Evolutionary conservation across 2,888 invertebrate genomes (phyloP).

Genomic region (Chrysolina oricalcia): DNA sequence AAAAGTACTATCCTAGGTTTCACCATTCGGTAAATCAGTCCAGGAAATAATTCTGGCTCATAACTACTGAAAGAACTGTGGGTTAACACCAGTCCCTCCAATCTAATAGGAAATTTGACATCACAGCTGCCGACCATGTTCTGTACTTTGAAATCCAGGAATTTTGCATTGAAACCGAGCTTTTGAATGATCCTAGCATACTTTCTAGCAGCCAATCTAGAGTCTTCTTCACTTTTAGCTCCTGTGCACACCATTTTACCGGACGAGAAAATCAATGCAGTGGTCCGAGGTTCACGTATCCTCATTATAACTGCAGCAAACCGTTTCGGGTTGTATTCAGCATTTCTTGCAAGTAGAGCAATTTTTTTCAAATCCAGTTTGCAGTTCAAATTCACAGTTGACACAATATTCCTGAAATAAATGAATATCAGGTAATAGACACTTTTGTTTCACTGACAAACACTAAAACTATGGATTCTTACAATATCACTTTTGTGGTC

Average conservation of each 20-base stretch:
- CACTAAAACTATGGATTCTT: too few species aligned
- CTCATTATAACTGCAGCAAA: slow-evolving; percentile 99
- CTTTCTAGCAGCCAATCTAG: slow-evolving; percentile 83
- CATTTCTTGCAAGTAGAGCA: slow-evolving; percentile 97
- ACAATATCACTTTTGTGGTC: too few species aligned
- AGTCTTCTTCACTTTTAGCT: slow-evolving; percentile 88
- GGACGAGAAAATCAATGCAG: slow-evolving; percentile 87
- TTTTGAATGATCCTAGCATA: slow-evolving; percentile 89
- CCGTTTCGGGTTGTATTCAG: slow-evolving; percentile 99
- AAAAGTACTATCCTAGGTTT: slow-evolving; percentile 86
- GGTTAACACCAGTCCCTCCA: slow-evolving; percentile 80
- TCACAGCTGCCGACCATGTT: slow-evolving; percentile 93
- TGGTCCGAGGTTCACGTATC: slow-evolving; percentile 90
- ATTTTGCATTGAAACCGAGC: slow-evolving; percentile 83
- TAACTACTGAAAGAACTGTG: slow-evolving; percentile 87
- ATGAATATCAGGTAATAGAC: too few species aligned
- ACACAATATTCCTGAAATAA: slow-evolving; percentile 74
- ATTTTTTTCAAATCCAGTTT: slow-evolving; percentile 97
- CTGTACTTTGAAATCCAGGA: slow-evolving; percentile 86
- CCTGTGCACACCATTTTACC: slow-evolving; percentile 93
- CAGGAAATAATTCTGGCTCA: slow-evolving; percentile 89
- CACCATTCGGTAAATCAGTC: slow-evolving; percentile 88
- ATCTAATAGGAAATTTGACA: slow-evolving; percentile 87
- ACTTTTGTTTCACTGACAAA: too few species aligned
- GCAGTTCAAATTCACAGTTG: slow-evolving; percentile 96